phyloP scores from a whole-genome alignment of 2,888 invertebrate species.

The Mycalesis mineus region DNA sequence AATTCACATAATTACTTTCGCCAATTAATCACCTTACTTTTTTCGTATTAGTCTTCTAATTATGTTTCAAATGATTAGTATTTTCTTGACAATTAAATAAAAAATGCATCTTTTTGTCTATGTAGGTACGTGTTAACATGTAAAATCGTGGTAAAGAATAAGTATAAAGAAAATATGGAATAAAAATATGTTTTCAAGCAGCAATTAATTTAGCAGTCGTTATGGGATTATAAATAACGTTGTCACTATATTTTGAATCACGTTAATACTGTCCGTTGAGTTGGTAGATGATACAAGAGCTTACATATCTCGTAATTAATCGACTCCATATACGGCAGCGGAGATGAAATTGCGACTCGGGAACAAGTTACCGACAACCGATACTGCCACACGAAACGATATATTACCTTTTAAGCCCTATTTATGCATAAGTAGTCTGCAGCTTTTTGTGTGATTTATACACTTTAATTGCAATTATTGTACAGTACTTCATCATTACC shows the following conservation, averaged over 20 bases:
- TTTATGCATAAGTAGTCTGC: background rate
- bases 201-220: too few species aligned
- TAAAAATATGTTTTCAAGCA: too few species aligned
- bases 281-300: conserved; percentile 1
- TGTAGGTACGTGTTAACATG: too few species aligned
- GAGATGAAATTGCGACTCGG: conserved; percentile 45
- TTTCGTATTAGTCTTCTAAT: too few species aligned
- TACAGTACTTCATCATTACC: too few species aligned
- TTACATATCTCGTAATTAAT: conserved; percentile 57
- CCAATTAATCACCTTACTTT: too few species aligned
- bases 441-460: background rate
- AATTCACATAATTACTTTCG: too few species aligned
- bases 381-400: conserved; percentile 31
- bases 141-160: too few species aligned
- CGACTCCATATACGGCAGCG: conserved; percentile 51
- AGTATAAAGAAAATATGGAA: too few species aligned
- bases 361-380: conserved; percentile 50
- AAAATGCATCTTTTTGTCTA: too few species aligned
- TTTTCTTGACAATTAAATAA: too few species aligned
- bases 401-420: conserved; percentile 2
- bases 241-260: background rate
- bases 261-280: background rate
- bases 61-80: too few species aligned
- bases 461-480: background rate
- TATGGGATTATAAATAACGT: background rate